Percentiles rank a stretch among this genome's conserved stretches.
phyloP scores from a whole-genome alignment of 2,797 vertebrate species.

The Fistularia commersonii region DNA sequence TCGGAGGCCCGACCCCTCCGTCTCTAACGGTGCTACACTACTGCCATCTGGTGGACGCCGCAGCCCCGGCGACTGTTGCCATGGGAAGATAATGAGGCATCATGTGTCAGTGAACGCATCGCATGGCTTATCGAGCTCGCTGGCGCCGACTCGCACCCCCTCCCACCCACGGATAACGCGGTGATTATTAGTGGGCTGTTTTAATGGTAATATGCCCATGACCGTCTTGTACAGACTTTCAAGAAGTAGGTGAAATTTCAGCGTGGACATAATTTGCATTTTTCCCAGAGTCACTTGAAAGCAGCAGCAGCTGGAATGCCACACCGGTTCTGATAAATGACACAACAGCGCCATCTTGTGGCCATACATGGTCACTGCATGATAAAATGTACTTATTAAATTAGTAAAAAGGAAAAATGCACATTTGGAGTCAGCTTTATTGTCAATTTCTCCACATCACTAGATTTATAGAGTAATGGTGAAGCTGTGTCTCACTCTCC shows the following conservation, averaged over 20 bases:
- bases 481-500: too few relatives aligned
- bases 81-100: slow-evolving; percentile 4
- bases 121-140: too few relatives aligned
- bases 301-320: not conserved
- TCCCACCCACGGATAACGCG: too few relatives aligned
- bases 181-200: too few relatives aligned
- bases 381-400: slow-evolving; percentile 1
- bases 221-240: too few relatives aligned
- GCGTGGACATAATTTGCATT: not conserved
- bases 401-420: too few relatives aligned
- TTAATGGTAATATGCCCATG: too few relatives aligned
- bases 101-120: not conserved
- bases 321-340: slow-evolving; percentile 1
- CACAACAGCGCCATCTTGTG: slow-evolving; percentile 59
- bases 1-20: not conserved
- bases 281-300: not conserved
- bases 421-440: too few relatives aligned
- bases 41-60: slow-evolving; percentile 72
- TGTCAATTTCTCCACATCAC: too few relatives aligned
- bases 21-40: slow-evolving; percentile 47
- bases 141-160: too few relatives aligned
- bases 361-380: slow-evolving; percentile 18
- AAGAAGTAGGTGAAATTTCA: too few relatives aligned
- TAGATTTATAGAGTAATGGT: too few relatives aligned
- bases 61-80: slow-evolving; percentile 20